Evolutionary conservation across 2,113 vertebrate genomes (phyloP), one percentile per base, ranked within the genome.

Genomic region (Brachyhypopomus gauderio): DNA sequence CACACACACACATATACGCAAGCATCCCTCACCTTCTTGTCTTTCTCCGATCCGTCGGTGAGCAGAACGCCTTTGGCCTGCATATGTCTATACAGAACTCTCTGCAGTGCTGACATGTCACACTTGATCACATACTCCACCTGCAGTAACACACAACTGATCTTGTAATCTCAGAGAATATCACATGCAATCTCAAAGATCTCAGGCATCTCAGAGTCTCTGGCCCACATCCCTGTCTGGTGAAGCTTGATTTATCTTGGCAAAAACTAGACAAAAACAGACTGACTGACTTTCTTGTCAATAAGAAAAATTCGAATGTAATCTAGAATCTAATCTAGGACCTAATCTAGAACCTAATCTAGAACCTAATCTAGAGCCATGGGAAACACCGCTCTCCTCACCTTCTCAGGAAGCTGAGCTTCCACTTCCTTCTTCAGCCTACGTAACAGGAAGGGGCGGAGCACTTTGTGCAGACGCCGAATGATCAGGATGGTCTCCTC

Each of bases 401-500:
- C 97, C 96, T 99, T 99, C 76, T 99, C 97, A 0, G 97, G 97
- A 30, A 98, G 93, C 88, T 99, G 97, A 0, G 97, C 96, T 83
- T 99, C 97, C 0, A 98, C 97, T 23, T 98, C 97, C 79, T 99
- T 99, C 92, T 99, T 99, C 38, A 99, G 95, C 55, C 97, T 88
- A n/a, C 97, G 94, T 25, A 99, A 94, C 86, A 99, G 86, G 93
- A 99, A 99, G n/a, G 97, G 97, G 36, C 97, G 90, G 1, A 99
- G 95, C 85, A 98, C 97, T 76, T 99, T 99, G 91, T 99, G 97
- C 11, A 99, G 89, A 73, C 97, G 97, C 0, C 97, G 94, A 70
- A 99, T 99, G 80, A 99, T 99, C 63, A 99, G 95, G 72, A 99
- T 99, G 11, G 97, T 98, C 83, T 99, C 97, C 83, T 99, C 97